phyloP scores from a whole-genome alignment of 2,113 vertebrate genomes.

The Sula dactylatra region DNA sequence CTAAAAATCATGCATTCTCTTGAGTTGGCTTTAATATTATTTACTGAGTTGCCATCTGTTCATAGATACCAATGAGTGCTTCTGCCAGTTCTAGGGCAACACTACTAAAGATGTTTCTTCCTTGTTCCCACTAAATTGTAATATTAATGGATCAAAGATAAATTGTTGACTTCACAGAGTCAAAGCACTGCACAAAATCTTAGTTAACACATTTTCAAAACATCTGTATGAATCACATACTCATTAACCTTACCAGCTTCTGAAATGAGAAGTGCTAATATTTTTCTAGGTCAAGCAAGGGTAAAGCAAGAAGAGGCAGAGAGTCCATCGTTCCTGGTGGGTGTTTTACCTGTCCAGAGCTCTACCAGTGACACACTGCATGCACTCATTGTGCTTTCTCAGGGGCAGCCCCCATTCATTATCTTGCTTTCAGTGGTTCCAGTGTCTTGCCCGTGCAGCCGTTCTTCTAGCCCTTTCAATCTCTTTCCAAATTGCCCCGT shows the following conservation, averaged over 20 bases:
- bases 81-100: background rate
- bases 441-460: background rate
- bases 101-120: background rate
- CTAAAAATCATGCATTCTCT: background rate
- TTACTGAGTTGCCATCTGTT: constrained; percentile 1
- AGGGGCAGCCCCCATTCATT: background rate
- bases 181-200: background rate
- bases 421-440: background rate
- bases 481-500: background rate
- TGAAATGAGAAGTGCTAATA: background rate
- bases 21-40: background rate
- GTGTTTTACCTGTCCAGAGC: background rate
- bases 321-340: accelerated
- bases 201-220: background rate
- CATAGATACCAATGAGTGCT: background rate
- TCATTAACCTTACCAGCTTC: background rate
- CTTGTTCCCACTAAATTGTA: background rate
- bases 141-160: background rate
- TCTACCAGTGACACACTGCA: background rate
- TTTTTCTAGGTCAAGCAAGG: background rate
- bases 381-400: accelerated
- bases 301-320: background rate
- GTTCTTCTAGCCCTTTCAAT: background rate
- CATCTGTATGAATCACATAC: background rate
- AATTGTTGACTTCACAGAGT: background rate